Percentiles rank a stretch among this genome's conserved stretches.
Conservation (phyloP, 1,140 invertebrate genomes). For the Lamellibrachia luymesi region DNA sequence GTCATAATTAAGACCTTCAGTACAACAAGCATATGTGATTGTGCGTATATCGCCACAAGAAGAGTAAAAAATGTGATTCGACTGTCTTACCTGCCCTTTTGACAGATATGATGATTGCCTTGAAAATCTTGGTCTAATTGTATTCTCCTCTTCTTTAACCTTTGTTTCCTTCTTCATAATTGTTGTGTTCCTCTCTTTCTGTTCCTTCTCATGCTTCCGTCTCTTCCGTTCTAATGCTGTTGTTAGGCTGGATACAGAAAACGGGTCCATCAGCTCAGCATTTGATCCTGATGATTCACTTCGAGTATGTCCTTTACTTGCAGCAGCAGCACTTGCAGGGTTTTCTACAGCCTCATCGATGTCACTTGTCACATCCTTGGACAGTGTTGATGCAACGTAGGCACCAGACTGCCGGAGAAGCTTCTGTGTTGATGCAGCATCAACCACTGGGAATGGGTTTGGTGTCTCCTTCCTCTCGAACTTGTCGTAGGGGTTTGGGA, state of each 20-base stretch:
- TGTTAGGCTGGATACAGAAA: conserved; percentile 23
- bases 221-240: conserved; percentile 19
- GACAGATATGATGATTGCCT: background rate
- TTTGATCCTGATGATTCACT: conserved; percentile 6
- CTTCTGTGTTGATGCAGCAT: conserved; percentile 1
- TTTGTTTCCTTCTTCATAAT: background rate
- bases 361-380: background rate
- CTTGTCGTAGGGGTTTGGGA: conserved; percentile 3
- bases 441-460: conserved; percentile 11
- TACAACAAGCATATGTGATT: no score
- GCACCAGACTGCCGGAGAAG: background rate
- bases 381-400: background rate
- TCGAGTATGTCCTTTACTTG: background rate
- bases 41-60: background rate
- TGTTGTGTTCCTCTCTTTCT: conserved; percentile 6
- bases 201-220: conserved; percentile 11
- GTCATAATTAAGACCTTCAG: no score
- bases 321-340: no score
- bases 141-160: background rate
- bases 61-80: no score
- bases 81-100: background rate
- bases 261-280: conserved; percentile 25
- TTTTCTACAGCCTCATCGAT: no score
- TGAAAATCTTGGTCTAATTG: background rate
- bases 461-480: conserved; percentile 17